Conservation (phyloP, 2,888 invertebrate genomes). For the Arctia plantaginis region DNA sequence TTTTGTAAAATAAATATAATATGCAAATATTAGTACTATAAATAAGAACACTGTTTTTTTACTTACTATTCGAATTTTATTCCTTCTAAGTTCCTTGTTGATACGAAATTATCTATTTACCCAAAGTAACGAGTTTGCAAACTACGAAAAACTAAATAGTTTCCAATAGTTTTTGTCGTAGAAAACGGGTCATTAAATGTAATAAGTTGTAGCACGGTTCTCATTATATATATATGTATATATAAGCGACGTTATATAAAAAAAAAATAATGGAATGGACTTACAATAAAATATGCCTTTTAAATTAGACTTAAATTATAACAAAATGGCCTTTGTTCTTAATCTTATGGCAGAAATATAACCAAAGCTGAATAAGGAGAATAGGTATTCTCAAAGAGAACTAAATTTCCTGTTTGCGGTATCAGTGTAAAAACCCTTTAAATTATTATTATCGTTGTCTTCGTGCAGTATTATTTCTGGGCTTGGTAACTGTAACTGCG, state of each 20-base stretch:
- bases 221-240: slow-evolving; percentile 32
- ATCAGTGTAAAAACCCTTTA: not conserved
- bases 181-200: not conserved
- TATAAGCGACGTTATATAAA: not conserved
- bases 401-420: not conserved
- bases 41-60: not conserved
- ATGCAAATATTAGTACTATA: not conserved
- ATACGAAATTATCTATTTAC: not conserved
- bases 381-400: not conserved
- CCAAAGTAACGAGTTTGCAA: not conserved
- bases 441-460: not conserved
- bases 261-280: not conserved
- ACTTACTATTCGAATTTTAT: not conserved
- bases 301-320: not conserved
- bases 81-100: not conserved
- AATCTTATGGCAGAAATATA: not conserved
- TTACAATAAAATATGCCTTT: not conserved
- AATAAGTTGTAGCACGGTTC: not conserved
- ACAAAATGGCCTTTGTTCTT: not conserved
- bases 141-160: not conserved
- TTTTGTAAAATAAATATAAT: not conserved
- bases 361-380: not conserved
- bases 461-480: too few relatives aligned
- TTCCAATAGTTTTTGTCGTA: slow-evolving; percentile 16
- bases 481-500: too few relatives aligned